A percentile compares a stretch with the other conserved stretches of the same genome.
phyloP scores from a whole-genome alignment of 2,888 invertebrate genomes.

The Lutraria lutraria region DNA sequence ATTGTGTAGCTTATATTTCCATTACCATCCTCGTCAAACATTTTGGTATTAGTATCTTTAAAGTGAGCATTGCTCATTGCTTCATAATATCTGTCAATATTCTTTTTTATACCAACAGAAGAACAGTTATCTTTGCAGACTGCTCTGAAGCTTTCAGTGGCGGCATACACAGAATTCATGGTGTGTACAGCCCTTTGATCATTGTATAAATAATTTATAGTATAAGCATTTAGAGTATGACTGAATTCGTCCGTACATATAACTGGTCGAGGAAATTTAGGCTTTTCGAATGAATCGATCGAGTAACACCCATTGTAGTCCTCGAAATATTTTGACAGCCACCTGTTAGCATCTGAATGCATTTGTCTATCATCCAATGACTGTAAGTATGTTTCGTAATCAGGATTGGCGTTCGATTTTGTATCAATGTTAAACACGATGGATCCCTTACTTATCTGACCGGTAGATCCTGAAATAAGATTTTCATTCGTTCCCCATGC shows the following conservation, averaged over 20 bases:
- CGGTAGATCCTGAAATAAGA: slow-evolving; percentile 61
- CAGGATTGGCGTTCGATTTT: slow-evolving; percentile 39
- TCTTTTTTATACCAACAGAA: background rate
- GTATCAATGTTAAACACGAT: slow-evolving; percentile 74
- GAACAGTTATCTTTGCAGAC: slow-evolving; percentile 35
- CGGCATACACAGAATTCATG: slow-evolving; percentile 74
- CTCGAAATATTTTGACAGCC: slow-evolving; percentile 78
- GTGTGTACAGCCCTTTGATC: slow-evolving; percentile 77
- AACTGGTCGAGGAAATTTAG: background rate
- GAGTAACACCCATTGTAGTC: slow-evolving; percentile 75
- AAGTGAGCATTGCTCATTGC: background rate
- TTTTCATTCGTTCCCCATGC: slow-evolving; percentile 76
- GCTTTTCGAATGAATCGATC: slow-evolving; percentile 71
- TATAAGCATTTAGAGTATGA: slow-evolving; percentile 31
- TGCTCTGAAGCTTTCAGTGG: slow-evolving; percentile 64
- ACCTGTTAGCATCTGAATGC: slow-evolving; percentile 64
- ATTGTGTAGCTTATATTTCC: slow-evolving; percentile 77
- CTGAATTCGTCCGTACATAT: slow-evolving; percentile 5
- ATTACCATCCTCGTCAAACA: slow-evolving; percentile 75
- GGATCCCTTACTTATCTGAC: slow-evolving; percentile 72
- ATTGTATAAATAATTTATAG: slow-evolving; percentile 49
- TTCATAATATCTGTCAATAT: background rate
- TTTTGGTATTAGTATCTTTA: slow-evolving; percentile 33
- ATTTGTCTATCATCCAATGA: slow-evolving; percentile 46
- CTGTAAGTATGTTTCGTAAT: slow-evolving; percentile 62